Conservation (phyloP, 2,113 vertebrate species). For the Nothoprocta pentlandii region DNA sequence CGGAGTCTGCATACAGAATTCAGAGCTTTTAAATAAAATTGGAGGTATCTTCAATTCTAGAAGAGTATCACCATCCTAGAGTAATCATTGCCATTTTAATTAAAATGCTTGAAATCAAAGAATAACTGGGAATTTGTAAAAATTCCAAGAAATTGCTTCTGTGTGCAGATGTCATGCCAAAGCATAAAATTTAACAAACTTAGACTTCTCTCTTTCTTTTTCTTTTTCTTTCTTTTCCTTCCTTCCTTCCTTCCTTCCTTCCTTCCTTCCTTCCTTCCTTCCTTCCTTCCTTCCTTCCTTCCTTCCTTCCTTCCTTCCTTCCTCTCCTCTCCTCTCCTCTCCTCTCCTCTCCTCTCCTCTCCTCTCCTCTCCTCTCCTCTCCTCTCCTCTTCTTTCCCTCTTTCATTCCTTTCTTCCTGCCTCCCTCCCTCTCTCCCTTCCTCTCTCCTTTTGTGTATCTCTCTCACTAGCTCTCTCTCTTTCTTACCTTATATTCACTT, state of each 20-base stretch:
- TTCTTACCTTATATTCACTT: background rate
- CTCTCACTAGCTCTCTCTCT: background rate
- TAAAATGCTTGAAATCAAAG: background rate
- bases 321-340: too few species aligned
- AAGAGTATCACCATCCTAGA: background rate
- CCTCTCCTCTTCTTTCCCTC: background rate
- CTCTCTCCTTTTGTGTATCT: too few species aligned
- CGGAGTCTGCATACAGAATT: background rate
- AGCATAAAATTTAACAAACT: background rate
- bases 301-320: too few species aligned
- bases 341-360: too few species aligned
- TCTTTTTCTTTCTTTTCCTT: too few species aligned
- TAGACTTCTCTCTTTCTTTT: background rate
- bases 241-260: too few species aligned
- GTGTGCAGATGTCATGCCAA: background rate
- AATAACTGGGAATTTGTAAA: background rate
- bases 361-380: rapidly evolving
- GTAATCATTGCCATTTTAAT: background rate
- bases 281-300: too few species aligned
- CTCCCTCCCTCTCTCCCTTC: background rate
- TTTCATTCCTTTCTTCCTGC: background rate
- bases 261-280: too few species aligned
- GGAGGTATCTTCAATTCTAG: background rate
- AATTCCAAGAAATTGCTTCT: background rate
- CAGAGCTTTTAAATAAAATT: background rate